These are phyloP conservation scores for Dendronephthya gigantea DNA, from an alignment of 64 coral and sea anemone species.

Conservation along the genomic window DNA sequence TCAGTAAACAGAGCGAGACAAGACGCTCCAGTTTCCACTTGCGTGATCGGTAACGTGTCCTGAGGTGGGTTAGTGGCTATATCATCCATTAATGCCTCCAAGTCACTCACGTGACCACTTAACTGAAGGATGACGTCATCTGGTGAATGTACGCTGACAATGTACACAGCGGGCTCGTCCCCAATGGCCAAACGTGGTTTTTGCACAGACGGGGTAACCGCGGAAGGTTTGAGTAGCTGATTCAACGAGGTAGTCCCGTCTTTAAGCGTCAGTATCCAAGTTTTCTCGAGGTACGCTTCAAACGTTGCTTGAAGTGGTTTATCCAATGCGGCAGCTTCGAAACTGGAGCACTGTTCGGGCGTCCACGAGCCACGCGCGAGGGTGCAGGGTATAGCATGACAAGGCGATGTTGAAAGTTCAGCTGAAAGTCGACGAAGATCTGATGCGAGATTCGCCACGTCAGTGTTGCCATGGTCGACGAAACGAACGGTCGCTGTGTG, in stretches of 20 bases:
- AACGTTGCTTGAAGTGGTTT: constrained; percentile 49
- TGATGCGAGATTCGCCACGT: constrained; percentile 24
- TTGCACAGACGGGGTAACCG: not conserved
- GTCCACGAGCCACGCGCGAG: constrained; percentile 42
- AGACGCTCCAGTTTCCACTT: not conserved
- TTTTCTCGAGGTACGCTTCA: constrained; percentile 11
- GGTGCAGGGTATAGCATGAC: constrained; percentile 52
- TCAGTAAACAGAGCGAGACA: constrained; percentile 67
- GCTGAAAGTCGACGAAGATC: constrained; percentile 38
- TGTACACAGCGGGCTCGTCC: not conserved
- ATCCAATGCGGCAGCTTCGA: constrained; percentile 37
- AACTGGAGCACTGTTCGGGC: constrained; percentile 12
- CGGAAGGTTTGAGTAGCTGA: not conserved
- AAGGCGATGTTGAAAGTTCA: constrained; percentile 34
- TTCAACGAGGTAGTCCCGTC: constrained; percentile 1
- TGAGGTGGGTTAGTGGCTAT: constrained; percentile 27
- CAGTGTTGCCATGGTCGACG: constrained; percentile 85
- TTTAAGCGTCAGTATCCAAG: constrained; percentile 34
- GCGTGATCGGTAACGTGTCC: not conserved
- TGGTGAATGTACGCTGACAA: constrained; percentile 16
- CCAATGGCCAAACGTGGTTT: not conserved
- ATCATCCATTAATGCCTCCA: constrained; percentile 42
- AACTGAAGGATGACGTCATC: constrained; percentile 43
- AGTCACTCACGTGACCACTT: constrained; percentile 13
- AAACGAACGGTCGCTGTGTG: constrained; percentile 40